A percentile compares a stretch with the other conserved stretches of the same genome.
phyloP scores from a whole-genome alignment of 2,113 vertebrate species.

The Maylandia zebra region DNA sequence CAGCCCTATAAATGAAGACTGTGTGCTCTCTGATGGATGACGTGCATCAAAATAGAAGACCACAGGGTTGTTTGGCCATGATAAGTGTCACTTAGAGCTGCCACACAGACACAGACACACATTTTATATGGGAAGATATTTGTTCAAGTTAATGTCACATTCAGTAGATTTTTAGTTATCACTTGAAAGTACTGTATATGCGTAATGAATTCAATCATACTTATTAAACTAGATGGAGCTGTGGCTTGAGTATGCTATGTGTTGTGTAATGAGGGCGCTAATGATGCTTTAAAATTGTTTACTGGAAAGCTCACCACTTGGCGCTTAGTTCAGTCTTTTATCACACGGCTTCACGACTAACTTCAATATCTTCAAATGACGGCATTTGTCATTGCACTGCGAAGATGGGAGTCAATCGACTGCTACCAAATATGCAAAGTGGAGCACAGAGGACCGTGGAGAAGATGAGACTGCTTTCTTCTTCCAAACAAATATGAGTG shows the following conservation, averaged over 20 bases:
- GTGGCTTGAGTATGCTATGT: neutral
- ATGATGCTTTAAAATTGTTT: constrained; percentile 38
- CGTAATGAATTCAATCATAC: neutral
- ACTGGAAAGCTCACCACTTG: neutral
- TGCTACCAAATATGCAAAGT: neutral
- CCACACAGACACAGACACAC: neutral
- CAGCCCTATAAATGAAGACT: constrained; percentile 21
- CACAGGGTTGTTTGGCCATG: neutral
- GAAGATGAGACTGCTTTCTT: neutral
- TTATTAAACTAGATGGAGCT: constrained; percentile 18
- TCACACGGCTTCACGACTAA: neutral
- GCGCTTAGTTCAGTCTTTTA: neutral
- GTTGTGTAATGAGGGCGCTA: constrained; percentile 26
- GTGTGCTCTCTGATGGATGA: constrained; percentile 17
- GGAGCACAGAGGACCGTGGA: neutral
- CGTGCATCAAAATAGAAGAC: neutral
- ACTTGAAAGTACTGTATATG: neutral
- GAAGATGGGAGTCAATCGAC: neutral
- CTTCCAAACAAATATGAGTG: neutral
- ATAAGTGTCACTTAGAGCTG: neutral
- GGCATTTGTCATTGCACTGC: neutral
- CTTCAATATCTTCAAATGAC: neutral
- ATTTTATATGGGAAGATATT: neutral
- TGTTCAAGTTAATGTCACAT: neutral
- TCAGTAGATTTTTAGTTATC: neutral